These are phyloP conservation scores for Graphium colonna DNA, from an alignment of 2,888 invertebrate genomes.

Conservation along the genomic window DNA sequence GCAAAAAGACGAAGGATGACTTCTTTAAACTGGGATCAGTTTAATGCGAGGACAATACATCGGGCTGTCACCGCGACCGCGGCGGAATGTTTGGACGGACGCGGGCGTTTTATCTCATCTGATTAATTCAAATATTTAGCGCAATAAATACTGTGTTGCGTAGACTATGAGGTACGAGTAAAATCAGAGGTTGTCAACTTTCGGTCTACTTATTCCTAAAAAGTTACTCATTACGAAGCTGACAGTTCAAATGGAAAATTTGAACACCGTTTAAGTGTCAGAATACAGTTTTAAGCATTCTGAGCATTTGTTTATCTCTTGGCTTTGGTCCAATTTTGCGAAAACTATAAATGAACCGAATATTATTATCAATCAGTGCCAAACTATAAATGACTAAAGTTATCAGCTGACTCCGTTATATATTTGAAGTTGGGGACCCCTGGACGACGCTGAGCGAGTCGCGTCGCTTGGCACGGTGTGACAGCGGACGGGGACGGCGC, in stretches of 20 bases:
- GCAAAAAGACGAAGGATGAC: conserved; percentile 54
- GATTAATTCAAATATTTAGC: conserved; percentile 80
- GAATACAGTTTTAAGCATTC: no score
- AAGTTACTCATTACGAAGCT: no score
- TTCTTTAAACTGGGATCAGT: conserved; percentile 59
- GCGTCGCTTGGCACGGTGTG: conserved; percentile 43
- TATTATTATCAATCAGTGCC: no score
- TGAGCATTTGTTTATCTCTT: no score
- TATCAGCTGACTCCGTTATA: no score
- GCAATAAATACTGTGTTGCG: conserved; percentile 65
- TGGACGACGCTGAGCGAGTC: conserved; percentile 39
- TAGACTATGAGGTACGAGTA: conserved; percentile 26
- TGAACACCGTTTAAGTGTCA: no score
- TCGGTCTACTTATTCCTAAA: neutral
- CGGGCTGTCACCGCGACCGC: conserved; percentile 75
- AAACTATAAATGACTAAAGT: neutral
- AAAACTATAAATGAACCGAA: no score
- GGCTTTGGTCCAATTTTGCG: no score
- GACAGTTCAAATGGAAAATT: no score
- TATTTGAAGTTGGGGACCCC: conserved; percentile 29
- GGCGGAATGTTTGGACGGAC: conserved; percentile 74
- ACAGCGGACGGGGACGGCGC: conserved; percentile 57
- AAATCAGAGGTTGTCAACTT: conserved; percentile 26
- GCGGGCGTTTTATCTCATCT: conserved; percentile 75
- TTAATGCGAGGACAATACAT: conserved; percentile 74